phyloP scores from a whole-genome alignment of 2,888 invertebrate species.

The Thereva nobilitata region DNA sequence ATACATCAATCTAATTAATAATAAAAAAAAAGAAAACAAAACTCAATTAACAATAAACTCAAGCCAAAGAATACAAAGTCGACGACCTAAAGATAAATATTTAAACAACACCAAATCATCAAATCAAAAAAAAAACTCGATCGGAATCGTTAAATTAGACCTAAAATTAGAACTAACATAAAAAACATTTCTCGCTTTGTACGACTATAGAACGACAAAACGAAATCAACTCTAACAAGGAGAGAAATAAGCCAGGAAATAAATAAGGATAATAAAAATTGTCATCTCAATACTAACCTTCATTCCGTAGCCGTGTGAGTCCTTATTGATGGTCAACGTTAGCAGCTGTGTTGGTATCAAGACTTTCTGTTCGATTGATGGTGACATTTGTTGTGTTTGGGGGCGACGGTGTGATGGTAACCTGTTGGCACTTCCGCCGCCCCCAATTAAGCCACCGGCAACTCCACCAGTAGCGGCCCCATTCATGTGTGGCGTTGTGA shows the following conservation, averaged over 20 bases:
- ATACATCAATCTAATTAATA: too few relatives aligned
- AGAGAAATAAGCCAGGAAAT: background rate
- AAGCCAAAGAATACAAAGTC: too few relatives aligned
- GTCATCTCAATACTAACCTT: constrained; percentile 50
- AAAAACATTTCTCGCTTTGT: too few relatives aligned
- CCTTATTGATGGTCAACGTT: constrained; percentile 57
- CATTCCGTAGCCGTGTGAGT: constrained; percentile 59
- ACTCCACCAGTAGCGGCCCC: constrained; percentile 33
- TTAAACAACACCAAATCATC: too few relatives aligned
- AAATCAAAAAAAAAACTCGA: too few relatives aligned
- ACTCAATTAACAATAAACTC: too few relatives aligned
- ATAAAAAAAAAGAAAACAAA: too few relatives aligned
- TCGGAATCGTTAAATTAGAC: too few relatives aligned
- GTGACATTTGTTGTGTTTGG: constrained; percentile 45
- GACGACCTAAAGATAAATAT: too few relatives aligned
- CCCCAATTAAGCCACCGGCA: constrained; percentile 41
- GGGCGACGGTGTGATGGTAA: constrained; percentile 50
- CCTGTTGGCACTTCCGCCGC: constrained; percentile 45
- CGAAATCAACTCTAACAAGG: background rate
- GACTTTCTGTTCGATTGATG: constrained; percentile 37
- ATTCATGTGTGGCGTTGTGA: constrained; percentile 39
- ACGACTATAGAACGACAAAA: too few relatives aligned
- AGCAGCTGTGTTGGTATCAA: constrained; percentile 45
- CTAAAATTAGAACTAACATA: too few relatives aligned
- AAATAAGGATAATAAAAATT: background rate